Evolutionary conservation across 2,888 invertebrate species (phyloP).

Genomic region (Rhodophaea formosa): DNA sequence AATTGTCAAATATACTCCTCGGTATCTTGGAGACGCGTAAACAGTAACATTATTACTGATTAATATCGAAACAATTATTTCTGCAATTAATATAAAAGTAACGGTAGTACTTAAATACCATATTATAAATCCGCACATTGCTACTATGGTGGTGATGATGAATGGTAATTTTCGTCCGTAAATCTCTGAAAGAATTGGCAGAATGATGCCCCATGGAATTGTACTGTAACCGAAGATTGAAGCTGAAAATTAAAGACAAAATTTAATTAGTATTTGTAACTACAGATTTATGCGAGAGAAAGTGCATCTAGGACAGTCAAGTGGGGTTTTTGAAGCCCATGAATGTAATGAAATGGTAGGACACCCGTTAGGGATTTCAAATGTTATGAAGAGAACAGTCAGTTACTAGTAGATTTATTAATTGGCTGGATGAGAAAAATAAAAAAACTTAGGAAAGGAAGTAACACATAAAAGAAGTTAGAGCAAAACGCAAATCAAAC

Average conservation of each 20-base stretch:
- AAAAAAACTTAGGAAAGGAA: too few species aligned
- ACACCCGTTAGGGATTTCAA: too few species aligned
- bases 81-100: background rate
- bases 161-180: slow-evolving; percentile 27
- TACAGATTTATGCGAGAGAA: too few species aligned
- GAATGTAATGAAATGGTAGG: too few species aligned
- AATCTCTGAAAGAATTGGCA: slow-evolving; percentile 25
- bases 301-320: too few species aligned
- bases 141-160: background rate
- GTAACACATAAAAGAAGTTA: too few species aligned
- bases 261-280: too few species aligned
- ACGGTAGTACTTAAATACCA: background rate
- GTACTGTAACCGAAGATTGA: slow-evolving; percentile 47
- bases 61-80: background rate
- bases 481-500: too few species aligned
- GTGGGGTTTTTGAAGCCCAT: too few species aligned
- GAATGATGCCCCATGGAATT: slow-evolving; percentile 42
- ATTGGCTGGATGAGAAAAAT: too few species aligned
- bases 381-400: too few species aligned
- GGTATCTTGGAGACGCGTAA: slow-evolving; percentile 31
- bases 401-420: too few species aligned
- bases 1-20: slow-evolving; percentile 29
- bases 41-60: slow-evolving; percentile 17
- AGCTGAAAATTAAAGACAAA: slow-evolving; percentile 45
- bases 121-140: background rate